Evolutionary conservation across 2,113 vertebrate species (phyloP), one percentile per base, ranked within the genome.

Genomic region (Alaudala cheleensis): DNA sequence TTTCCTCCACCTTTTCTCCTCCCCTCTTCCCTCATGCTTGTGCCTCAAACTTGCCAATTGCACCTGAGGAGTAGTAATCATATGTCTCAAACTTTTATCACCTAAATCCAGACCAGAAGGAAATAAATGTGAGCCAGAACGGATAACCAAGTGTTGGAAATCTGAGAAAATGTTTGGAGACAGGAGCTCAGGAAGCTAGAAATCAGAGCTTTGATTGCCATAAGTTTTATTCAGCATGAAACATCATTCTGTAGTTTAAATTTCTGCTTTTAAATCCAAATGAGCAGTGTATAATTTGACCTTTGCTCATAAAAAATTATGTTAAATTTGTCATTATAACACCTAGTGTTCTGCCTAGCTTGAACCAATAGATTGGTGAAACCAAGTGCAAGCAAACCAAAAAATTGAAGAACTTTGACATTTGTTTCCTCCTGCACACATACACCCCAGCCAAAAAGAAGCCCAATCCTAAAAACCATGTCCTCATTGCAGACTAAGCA

Each of bases 191-290:
- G 92, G 94, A 97, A 97, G 95, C 87, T 83, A 92, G 96, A 97
- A 97, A 94, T 95, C 77, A 78, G 94, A 95, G 91, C 94, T 97
- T 97, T 92, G 90, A 92, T 96, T 97, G 97, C 95, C 90, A 3
- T 91, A 77, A 77, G 47, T 96, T 98, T 98, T 96, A 94, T 97
- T 97, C 96, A 70, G 76, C 92, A 56, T 82, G 96, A 96, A 97
- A 94, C 93, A 86, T 96, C 85, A 92, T 95, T 95, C 85, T 87
- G 93, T 92, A 96, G 93, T 96, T 98, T 96, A 96, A 97, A 88
- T 98, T 97, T 97, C 96, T 10, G 19, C 93, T 94, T 98, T 97
- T 96, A 95, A 96, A 95, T 97, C 91, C 74, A 96, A 97, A 96
- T 84, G 88, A 88, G 65, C 79, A 83, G 88, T 86, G 67, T 87